Evolutionary conservation across 1,140 invertebrate genomes (phyloP).

Genomic region (Drosophila mayri): DNA sequence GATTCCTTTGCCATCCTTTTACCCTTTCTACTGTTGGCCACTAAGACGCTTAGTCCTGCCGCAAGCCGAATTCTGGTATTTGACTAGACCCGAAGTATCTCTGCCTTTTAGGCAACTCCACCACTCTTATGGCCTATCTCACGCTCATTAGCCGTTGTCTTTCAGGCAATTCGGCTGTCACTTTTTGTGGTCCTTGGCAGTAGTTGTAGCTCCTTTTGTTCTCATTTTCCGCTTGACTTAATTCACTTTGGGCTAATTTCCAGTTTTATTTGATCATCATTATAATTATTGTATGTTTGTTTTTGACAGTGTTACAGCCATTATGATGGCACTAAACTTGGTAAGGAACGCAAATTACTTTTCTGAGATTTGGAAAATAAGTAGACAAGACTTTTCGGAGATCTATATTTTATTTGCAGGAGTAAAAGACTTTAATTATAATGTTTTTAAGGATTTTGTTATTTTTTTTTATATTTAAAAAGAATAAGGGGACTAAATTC

Average conservation of each 20-base stretch:
- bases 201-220: constrained; percentile 31
- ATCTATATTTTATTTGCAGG: too few species aligned
- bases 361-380: constrained; percentile 1
- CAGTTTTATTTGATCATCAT: constrained; percentile 36
- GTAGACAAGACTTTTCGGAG: constrained; percentile 2
- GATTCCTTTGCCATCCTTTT: constrained; percentile 8
- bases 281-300: constrained; percentile 43
- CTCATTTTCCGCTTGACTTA: constrained; percentile 23
- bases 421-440: neutral
- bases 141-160: constrained; percentile 55
- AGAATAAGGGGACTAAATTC: neutral
- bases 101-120: constrained; percentile 24
- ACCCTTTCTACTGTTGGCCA: constrained; percentile 18
- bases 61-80: constrained; percentile 44
- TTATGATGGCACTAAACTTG: constrained; percentile 19
- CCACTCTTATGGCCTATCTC: constrained; percentile 7
- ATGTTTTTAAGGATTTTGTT: neutral
- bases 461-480: too few species aligned
- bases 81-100: constrained; percentile 28
- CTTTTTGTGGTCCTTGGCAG: constrained; percentile 40
- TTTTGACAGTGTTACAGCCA: constrained; percentile 18
- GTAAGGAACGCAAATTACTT: neutral
- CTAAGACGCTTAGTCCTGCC: constrained; percentile 45
- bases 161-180: constrained; percentile 39
- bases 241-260: constrained; percentile 29